Evolutionary conservation across 2,888 invertebrate genomes (phyloP).

Genomic region (Bombyx huttoni): DNA sequence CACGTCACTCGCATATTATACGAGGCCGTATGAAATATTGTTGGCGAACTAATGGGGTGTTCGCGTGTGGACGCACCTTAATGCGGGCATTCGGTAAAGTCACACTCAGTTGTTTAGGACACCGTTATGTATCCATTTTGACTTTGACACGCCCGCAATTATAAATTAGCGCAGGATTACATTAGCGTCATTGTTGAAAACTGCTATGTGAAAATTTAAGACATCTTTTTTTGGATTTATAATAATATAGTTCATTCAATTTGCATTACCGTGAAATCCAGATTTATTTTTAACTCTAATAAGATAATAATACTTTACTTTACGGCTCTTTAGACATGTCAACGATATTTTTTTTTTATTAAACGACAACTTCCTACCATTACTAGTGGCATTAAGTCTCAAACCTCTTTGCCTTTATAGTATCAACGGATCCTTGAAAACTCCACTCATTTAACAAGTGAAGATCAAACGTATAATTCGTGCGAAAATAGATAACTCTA

Average conservation of each 20-base stretch:
- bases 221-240: no score
- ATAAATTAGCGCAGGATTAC: not conserved
- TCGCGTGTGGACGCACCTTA: slow-evolving; percentile 58
- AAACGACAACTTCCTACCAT: no score
- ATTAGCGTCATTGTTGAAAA: no score
- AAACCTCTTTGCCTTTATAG: not conserved
- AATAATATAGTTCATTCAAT: no score
- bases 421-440: not conserved
- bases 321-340: no score
- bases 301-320: no score
- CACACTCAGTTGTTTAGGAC: not conserved
- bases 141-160: not conserved
- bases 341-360: no score
- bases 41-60: slow-evolving; percentile 46
- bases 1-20: slow-evolving; percentile 55
- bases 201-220: no score
- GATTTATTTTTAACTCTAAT: no score
- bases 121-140: not conserved
- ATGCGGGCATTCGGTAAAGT: slow-evolving; percentile 5
- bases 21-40: slow-evolving; percentile 52
- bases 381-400: not conserved
- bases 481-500: slow-evolving; percentile 16
- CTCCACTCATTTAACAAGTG: not conserved
- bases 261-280: no score
- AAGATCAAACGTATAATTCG: slow-evolving; percentile 6